A percentile compares a stretch with the other conserved stretches of the same genome.
phyloP scores from a whole-genome alignment of 2,113 vertebrate species.

The Otolemur garnettii region DNA sequence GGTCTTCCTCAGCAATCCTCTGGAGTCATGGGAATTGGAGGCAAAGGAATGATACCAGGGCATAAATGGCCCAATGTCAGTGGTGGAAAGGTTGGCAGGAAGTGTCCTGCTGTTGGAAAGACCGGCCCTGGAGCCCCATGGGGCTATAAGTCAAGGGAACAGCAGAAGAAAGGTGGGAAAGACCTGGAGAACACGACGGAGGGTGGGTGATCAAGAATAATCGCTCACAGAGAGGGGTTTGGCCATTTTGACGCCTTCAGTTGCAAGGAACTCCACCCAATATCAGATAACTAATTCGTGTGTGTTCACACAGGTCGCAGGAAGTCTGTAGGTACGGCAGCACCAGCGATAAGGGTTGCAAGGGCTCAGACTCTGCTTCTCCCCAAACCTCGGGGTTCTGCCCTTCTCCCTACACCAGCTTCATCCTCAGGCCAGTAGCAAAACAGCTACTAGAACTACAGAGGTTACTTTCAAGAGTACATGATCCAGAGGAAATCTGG shows the following conservation, averaged over 20 bases:
- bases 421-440: background rate
- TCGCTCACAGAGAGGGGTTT: background rate
- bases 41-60: background rate
- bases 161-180: background rate
- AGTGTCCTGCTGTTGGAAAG: background rate
- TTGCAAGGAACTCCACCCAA: background rate
- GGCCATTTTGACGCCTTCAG: background rate
- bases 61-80: background rate
- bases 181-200: background rate
- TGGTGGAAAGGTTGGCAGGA: background rate
- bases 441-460: background rate
- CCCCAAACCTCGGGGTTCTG: background rate
- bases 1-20: background rate
- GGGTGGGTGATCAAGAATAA: background rate
- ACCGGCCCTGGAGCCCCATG: background rate
- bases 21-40: background rate
- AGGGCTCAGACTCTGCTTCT: background rate
- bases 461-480: background rate
- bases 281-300: no score
- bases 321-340: background rate
- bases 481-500: background rate
- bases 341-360: background rate
- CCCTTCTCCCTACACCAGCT: background rate
- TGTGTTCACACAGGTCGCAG: background rate
- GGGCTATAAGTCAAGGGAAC: background rate